A percentile compares a stretch with the other conserved stretches of the same genome.
Evolutionary conservation across 2,113 vertebrate species (phyloP).

Genomic region (human (Homo sapiens)): GRCh38 chr12:41393001-41393500

Average conservation of each 20-base stretch:
- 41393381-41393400: not conserved
- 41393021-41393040: not conserved
- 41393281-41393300: conserved; percentile 8
- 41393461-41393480: not conserved
- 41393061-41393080: not conserved
- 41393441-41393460: not conserved
- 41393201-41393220: not conserved
- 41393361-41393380: not conserved
- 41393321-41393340: conserved; percentile 31
- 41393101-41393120: not conserved
- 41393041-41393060: not conserved
- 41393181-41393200: not conserved
- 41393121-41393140: not conserved
- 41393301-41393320: not conserved
- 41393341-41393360: not conserved
- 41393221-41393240: not conserved
- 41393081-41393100: not conserved
- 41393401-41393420: not conserved
- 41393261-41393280: not conserved
- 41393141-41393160: not conserved
- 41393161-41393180: not conserved
- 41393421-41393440: not conserved
- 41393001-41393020: not conserved
- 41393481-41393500: not conserved
- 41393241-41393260: conserved; percentile 8